Conservation (phyloP, 2,888 invertebrate species). For the Chrysolina americana region DNA sequence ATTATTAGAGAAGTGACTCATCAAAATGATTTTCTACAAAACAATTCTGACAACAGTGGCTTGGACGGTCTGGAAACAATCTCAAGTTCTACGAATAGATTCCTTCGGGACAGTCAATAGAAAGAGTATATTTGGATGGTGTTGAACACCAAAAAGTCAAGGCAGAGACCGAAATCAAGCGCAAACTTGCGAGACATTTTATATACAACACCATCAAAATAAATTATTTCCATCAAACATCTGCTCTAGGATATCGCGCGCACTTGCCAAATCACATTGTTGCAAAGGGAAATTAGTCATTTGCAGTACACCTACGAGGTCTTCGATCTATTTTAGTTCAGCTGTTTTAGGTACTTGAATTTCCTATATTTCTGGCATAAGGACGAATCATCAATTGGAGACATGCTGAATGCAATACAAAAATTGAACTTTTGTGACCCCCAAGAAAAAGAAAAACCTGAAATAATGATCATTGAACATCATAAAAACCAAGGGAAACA, state of each 20-base stretch:
- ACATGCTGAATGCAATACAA: too few species aligned
- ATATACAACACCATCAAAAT: not conserved
- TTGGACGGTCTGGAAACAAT: not conserved
- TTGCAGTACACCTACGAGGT: not conserved
- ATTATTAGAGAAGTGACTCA: too few species aligned
- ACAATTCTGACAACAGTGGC: not conserved
- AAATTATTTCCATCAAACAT: not conserved
- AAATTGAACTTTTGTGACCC: too few species aligned
- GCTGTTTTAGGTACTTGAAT: not conserved
- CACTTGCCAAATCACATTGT: conserved; percentile 31
- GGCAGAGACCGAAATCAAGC: not conserved
- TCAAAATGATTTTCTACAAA: not conserved
- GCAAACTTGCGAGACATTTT: not conserved
- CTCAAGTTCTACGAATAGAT: conserved; percentile 51
- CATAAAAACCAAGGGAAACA: too few species aligned
- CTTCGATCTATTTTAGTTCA: not conserved
- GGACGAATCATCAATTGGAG: not conserved
- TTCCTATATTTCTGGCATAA: not conserved
- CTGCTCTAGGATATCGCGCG: not conserved
- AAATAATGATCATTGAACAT: too few species aligned
- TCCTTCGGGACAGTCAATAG: conserved; percentile 28
- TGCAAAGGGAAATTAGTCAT: conserved; percentile 31
- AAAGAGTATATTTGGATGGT: not conserved
- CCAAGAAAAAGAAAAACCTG: too few species aligned
- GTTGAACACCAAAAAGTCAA: not conserved